These are phyloP conservation scores for Strix aluco DNA, from an alignment of 2,113 vertebrate genomes.

Conservation along the genomic window DNA sequence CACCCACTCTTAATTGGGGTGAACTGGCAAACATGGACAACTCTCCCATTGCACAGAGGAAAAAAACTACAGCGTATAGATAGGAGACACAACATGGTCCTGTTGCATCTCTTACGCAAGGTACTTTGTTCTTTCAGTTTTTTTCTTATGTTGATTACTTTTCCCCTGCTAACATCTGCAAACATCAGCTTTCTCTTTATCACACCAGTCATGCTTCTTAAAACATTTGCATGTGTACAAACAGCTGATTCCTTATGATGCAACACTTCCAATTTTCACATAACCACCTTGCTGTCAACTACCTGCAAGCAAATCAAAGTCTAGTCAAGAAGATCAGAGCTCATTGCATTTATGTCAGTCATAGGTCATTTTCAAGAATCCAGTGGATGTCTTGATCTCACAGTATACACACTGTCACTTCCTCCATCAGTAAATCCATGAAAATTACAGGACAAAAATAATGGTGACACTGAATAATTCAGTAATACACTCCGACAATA, in stretches of 20 bases:
- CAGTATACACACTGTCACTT: not conserved
- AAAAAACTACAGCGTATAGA: not conserved
- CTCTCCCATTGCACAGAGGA: not conserved
- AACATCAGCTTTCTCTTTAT: not conserved
- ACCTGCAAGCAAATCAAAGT: not conserved
- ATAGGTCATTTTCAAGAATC: not conserved
- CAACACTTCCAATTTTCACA: not conserved
- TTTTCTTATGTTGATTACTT: not conserved
- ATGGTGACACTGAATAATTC: conserved; percentile 5
- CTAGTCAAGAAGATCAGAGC: not conserved
- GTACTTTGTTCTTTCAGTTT: not conserved
- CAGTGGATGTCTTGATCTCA: not conserved
- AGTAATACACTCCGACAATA: not conserved
- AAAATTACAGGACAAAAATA: conserved; percentile 36
- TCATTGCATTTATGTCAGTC: not conserved
- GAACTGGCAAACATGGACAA: not conserved
- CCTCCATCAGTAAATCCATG: not conserved
- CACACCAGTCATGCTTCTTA: not conserved
- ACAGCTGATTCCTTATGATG: not conserved
- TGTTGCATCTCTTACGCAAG: not conserved
- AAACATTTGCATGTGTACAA: not conserved
- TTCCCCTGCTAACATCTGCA: not conserved
- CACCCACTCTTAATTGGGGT: not conserved
- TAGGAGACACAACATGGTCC: not conserved
- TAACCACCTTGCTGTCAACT: not conserved